Base-by-base conservation (phyloP, 2,888 invertebrate genomes). In the Drosophila rellima region DNA sequence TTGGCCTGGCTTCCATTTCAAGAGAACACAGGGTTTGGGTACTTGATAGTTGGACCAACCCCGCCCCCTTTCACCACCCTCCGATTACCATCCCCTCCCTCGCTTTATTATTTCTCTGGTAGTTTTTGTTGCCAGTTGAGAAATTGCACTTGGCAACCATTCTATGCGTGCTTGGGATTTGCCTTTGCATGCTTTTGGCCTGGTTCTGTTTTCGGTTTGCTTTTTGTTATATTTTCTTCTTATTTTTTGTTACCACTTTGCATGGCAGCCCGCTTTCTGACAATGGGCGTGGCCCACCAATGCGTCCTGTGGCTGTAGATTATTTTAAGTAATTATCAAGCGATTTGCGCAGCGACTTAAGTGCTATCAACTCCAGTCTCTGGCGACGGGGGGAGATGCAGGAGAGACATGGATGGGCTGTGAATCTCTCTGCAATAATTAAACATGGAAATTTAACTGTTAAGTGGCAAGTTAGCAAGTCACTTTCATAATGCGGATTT, bases 281-380 rank as follows among this genome's bases (percentile, higher is more conserved):
- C 29, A 29, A 37, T 54, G 62, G 69, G 62, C 45, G 71, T 73
- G 56, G 48, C 56, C 20, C 44, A 20, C 18, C 18, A 33, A 54
- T 23, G 70, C 57, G 51, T 74, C 39, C 42, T 79, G 84, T 64
- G 68, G 66, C 74, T 73, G 87, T 70, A 84, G 87, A 83, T 83
- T 83, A 83, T 83, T 88, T 83, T 88, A 88, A 83, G 83, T 88
- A 87, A 83, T 83, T 83, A 83, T 83, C 89, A 83, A 87, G 84
- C 83, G 83, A 88, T 83, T 83, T 83, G 87, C 78, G 65, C 78
- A 70, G 70, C 69, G 87, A 80, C 81, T 81, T 72, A 70, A 88
- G 82, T 70, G 84, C 66, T 54, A 70, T 86, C 70, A 65, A 52
- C 79, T 69, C 42, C 37, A 50, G 42, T 26, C 26, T 37, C 39